Percentiles rank a stretch among this genome's conserved stretches.
phyloP scores from a whole-genome alignment of 2,113 vertebrate species.

The Malurus elegans region DNA sequence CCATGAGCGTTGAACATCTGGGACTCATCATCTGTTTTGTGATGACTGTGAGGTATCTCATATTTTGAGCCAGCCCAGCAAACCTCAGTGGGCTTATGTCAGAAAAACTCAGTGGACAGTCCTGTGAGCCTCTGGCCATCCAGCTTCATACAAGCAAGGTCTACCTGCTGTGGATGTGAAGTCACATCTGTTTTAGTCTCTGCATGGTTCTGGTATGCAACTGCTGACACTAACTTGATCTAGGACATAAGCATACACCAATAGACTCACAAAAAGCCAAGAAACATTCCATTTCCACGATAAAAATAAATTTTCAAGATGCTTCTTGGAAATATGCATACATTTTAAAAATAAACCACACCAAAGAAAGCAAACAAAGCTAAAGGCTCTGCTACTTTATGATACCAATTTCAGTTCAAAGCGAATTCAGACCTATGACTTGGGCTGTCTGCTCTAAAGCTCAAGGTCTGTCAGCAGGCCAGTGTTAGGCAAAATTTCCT shows the following conservation, averaged over 20 bases:
- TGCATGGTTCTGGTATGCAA: background rate
- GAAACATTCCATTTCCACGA: conserved; percentile 11
- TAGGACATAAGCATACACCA: background rate
- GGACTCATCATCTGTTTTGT: conserved; percentile 25
- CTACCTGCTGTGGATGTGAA: background rate
- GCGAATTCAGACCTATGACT: background rate
- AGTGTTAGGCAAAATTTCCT: background rate
- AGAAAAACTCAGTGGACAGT: background rate
- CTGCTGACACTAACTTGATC: background rate
- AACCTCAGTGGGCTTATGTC: background rate
- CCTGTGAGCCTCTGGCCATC: background rate
- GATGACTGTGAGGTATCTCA: background rate
- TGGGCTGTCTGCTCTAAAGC: background rate
- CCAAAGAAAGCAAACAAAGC: conserved; percentile 49
- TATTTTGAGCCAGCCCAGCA: background rate
- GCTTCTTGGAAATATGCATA: conserved; percentile 34
- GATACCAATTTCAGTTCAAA: background rate
- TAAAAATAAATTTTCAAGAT: conserved; percentile 40
- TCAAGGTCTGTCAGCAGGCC: background rate
- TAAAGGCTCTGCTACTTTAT: conserved; percentile 10
- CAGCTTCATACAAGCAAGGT: background rate
- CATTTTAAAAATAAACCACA: conserved; percentile 35
- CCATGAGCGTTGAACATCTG: conserved; percentile 30
- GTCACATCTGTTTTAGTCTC: background rate
- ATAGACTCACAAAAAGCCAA: background rate